Evolutionary conservation across 2,888 invertebrate species (phyloP), one percentile per base, ranked within the genome.

Genomic region (Odontocolon sp.): DNA sequence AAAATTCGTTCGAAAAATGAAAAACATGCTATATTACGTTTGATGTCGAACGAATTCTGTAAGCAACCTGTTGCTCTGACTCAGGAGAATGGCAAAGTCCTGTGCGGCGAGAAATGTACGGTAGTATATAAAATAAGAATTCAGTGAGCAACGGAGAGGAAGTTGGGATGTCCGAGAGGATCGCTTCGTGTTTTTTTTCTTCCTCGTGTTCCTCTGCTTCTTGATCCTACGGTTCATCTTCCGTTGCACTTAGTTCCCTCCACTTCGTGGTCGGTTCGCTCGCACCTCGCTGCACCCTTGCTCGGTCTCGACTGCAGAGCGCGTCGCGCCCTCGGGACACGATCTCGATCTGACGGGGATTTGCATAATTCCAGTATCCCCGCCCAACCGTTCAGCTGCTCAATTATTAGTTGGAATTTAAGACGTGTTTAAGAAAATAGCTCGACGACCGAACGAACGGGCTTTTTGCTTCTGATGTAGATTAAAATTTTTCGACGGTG

Each of bases 381-480:
- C 85, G 87, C 86, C 86, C 87, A 87, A 78, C 57, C 87, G 86
- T 88, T 88, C 88, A 87, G 86, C 87, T 88, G 87, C 86, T 86
- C 88, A 87, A 89, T 89, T 89, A 89, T 89, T 89, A 88, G 85
- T 82, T 83, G 88, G 88, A 89, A 89, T 90, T 89, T 88, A 88
- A 89, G 87, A 88, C 87, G 88, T 88, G 88, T 89, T 88, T 87
- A 87, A 89, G 88, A 89, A 89, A 90, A 89, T 89, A 87, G 86
- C 87, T 84, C 83, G 73, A 78, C 79, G 81, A 71, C 69, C 72
- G 57, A 42, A 59, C 61, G 70, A 77, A 26, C 67, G 56, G 66
- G 76, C 67, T 77, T 75, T 79, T 36, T 59, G 54, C 54, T 50
- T 40, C 38, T 50, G 68, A 70, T 23, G 61, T 5, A 52, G 61